Base-by-base conservation (phyloP, 2,888 invertebrate genomes). In the Helicoverpa assulta region DNA sequence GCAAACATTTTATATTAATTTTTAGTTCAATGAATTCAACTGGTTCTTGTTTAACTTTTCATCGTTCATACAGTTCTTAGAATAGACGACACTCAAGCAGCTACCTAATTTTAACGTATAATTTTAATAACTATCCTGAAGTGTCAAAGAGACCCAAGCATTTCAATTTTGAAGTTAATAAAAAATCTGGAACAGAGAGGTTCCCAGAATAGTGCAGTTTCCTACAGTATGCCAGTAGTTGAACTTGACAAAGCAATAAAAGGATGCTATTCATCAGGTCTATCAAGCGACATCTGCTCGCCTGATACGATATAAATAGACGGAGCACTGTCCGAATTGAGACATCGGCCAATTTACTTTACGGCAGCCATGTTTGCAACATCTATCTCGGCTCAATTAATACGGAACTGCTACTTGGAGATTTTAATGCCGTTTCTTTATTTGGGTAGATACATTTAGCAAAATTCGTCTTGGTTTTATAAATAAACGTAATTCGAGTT, bases 261-360 rank as follows among this genome's bases (percentile, higher is more conserved):
- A 73, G 80, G 78, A 81, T 64, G 70, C 70, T 66, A 78, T 70
- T 78, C 83, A 74, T 82, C 66, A 73, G 70, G 21, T 76, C 63
- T 53, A 76, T 70, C 61, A 67, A 68, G 55, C 7, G 40, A 64
- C 84, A 77, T 73, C 73, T 70, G 82, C 53, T 57, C n/a, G 50
- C 19, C 69, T 62, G 54, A 74, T 58, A 65, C 43, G 58, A 67
- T 88, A 86, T 85, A 86, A 87, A 89, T 89, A 88, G 85, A 73
- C 60, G 53, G 68, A 60, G 73, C 71, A 63, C 66, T 76, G 83
- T 73, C 82, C 80, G 78, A 89, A 90, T 90, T 88, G 85, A 89
- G 89, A 83, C 89, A 87, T 89, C 67, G 78, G 74, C 83, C 87
- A 89, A 89, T 87, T 88, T 79, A 81, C 75, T 87, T 88, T 84